Conservation (phyloP, 2,888 invertebrate species). For the Strigamia maritima region DNA sequence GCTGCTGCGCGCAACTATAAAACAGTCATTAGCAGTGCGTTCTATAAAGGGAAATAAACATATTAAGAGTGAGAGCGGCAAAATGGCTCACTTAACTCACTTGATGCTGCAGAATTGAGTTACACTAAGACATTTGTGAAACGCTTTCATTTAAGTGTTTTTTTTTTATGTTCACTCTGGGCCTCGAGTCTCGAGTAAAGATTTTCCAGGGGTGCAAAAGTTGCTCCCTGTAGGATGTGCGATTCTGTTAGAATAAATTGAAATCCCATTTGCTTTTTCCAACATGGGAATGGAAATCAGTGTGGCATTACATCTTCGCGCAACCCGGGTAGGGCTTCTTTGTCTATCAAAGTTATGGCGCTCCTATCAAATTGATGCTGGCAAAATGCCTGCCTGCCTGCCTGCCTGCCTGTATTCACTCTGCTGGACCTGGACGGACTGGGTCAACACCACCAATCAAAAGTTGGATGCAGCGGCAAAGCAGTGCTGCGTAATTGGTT, state of each 20-base stretch:
- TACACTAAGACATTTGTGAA: too few species aligned
- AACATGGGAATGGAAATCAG: background rate
- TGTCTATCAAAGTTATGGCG: background rate
- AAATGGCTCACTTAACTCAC: background rate
- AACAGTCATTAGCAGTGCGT: too few species aligned
- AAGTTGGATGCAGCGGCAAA: background rate
- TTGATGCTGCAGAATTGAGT: background rate
- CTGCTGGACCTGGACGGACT: background rate
- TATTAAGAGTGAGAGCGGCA: too few species aligned
- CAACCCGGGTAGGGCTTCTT: background rate
- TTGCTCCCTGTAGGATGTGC: background rate
- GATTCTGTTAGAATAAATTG: background rate
- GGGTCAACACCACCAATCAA: background rate
- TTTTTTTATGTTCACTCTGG: background rate
- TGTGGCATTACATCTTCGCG: background rate
- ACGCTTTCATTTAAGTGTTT: background rate
- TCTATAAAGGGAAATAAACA: too few species aligned
- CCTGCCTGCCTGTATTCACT: too few species aligned
- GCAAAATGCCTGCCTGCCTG: constrained; percentile 2
- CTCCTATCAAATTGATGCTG: background rate
- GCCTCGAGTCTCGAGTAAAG: background rate
- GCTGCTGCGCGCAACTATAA: too few species aligned
- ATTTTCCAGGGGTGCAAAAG: background rate
- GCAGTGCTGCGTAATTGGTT: background rate
- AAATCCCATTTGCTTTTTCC: background rate